Percentiles rank a stretch among this genome's conserved stretches.
Evolutionary conservation across 1,140 invertebrate genomes (phyloP).

Genomic region (Dryas iulia): DNA sequence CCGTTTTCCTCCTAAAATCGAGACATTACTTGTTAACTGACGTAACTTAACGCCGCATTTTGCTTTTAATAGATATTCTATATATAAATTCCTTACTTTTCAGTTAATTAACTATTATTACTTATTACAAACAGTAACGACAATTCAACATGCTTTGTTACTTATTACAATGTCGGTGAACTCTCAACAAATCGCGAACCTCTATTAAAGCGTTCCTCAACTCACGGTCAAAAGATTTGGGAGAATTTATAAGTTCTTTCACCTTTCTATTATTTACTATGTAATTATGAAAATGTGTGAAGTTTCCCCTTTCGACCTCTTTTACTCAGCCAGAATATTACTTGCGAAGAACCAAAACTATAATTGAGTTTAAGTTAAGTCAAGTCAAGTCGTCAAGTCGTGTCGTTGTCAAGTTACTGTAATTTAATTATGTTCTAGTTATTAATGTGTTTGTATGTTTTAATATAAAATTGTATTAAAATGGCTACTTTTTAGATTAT

Average conservation of each 20-base stretch:
- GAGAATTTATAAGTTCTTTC: slow-evolving; percentile 7
- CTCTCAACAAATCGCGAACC: not conserved
- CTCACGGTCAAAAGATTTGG: not conserved
- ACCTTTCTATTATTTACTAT: slow-evolving; percentile 7
- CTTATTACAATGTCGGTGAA: not conserved
- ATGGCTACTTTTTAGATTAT: too few species aligned
- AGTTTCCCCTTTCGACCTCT: slow-evolving; percentile 15
- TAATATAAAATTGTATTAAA: too few species aligned
- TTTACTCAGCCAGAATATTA: not conserved
- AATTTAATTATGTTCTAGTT: not conserved
- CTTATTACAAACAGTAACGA: not conserved
- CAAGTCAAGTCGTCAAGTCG: not conserved
- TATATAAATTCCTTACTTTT: not conserved
- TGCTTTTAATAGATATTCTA: not conserved
- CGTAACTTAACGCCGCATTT: too few species aligned
- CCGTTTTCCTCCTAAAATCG: too few species aligned
- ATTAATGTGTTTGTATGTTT: not conserved
- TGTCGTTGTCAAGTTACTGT: not conserved
- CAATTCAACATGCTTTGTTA: too few species aligned
- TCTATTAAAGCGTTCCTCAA: not conserved
- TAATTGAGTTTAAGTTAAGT: not conserved
- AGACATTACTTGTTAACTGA: too few species aligned
- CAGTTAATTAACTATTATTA: not conserved
- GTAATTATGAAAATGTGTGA: slow-evolving; percentile 5
- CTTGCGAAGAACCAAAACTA: not conserved